Base-by-base conservation (phyloP, 2,113 vertebrate species). In the Muntiacus reevesi region DNA sequence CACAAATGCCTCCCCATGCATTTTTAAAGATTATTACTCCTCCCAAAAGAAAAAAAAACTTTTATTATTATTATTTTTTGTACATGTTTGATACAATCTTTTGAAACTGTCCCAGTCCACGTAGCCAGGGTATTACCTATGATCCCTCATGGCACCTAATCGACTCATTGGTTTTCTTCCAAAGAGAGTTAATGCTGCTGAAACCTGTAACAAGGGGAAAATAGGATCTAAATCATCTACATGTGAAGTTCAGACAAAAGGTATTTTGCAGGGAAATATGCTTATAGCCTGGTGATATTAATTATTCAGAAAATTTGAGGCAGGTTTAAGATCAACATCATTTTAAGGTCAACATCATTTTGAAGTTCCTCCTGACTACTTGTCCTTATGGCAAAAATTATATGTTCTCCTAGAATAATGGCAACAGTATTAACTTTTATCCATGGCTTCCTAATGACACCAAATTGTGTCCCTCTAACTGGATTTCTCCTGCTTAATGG, bases 391-490 rank as follows among this genome's bases (percentile, higher is more conserved):
- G 59, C 67, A 78, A 71, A 87, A 74, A 33, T 54, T 13, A 7
- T 30, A 0, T 43, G 5, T 71, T 81, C n/a, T 89, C 15, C 64
- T 4, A 2, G 84, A 96, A 79, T 28, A 88, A 23, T 91, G 88
- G 94, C 54, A 76, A 60, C 95, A 96, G 74, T 91, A 64, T 90
- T 98, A 97, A 97, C 82, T 95, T 98, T 96, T 98, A 90, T 98
- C 98, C 96, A 88, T 96, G 98, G 98, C 98, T 98, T 97, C 95
- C 43, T 82, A 59, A 47, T 84, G 54, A 95, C 86, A 88, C 60
- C 0, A 83, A 79, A 91, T 57, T 0, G 5, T 95, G 97, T 97
- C 59, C 62, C 82, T 98, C 52, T 83, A 50, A 79, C 54, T 50
- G 71, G 40, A 84, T 98, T 91, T 98, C 96, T 98, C 97, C 95